Evolutionary conservation across 2,113 vertebrate species (phyloP), one percentile per base, ranked within the genome.

Genomic region (Cervus canadensis): DNA sequence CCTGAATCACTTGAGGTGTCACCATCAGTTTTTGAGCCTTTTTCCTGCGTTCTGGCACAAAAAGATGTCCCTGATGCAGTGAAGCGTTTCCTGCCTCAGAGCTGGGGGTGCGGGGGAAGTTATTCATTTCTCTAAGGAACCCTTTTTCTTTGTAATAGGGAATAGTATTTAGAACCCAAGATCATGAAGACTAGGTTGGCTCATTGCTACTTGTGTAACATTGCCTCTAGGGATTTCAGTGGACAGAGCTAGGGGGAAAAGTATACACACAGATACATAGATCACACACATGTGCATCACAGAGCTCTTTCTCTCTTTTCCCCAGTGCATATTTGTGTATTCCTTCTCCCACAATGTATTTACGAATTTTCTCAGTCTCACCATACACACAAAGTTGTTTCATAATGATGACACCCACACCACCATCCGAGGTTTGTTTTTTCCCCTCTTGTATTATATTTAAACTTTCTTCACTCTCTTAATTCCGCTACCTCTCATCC

Each of bases 401-500:
- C 50, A 40, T 60, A 50, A 95, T 86, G 11, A 1, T 43, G 26
- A 13, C 74, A 74, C 97, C 97, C 85, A 94, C 96, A 40, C 64
- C 5, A 1, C 59, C 36, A 10, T 86, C 52, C 48, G 0, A 0
- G 85, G 33, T 25, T 52, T 7, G 5, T 50, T 60, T 54, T 91
- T 71, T 21, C 67, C n/a, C 87, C 64, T 82, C 76, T 71, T 62
- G 28, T 25, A 2, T 54, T 93, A 64, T 92, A 84, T 97, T 95
- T 95, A 94, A 93, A 96, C 87, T 89, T 93, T 57, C 78, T 36
- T 93, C 62, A 12, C 40, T 57, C 57, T 92, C 52, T 64, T 59
- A n/a, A 23, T 64, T 85, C 85, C 67, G 52, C 91, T 95, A 71
- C 94, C 43, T 94, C 94, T 57, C 91, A 78, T 64, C 92, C 97